These are phyloP conservation scores for Olivierus martensii DNA, from an alignment of 1,140 invertebrate species.

Conservation along the genomic window DNA sequence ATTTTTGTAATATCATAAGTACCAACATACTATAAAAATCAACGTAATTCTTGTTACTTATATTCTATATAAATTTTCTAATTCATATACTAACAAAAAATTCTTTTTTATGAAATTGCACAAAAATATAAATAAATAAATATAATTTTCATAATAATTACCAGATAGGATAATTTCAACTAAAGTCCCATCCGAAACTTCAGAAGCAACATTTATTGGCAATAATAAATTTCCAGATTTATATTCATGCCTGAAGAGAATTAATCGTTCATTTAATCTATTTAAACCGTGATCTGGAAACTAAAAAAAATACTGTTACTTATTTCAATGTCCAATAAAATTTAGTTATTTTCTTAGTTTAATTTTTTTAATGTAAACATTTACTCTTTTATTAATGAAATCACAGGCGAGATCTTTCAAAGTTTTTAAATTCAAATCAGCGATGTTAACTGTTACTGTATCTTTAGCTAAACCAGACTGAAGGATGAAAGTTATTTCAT, in stretches of 20 bases:
- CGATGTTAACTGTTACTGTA: constrained; percentile 61
- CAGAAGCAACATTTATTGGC: constrained; percentile 56
- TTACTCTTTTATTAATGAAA: constrained; percentile 84
- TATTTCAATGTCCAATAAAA: no score
- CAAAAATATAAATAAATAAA: not conserved
- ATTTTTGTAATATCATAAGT: no score
- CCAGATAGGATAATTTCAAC: constrained; percentile 90
- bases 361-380: constrained; percentile 11
- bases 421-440: constrained; percentile 66
- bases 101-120: not conserved
- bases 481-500: constrained; percentile 77
- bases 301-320: constrained; percentile 43
- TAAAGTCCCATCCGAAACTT: constrained; percentile 79
- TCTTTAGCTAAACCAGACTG: constrained; percentile 86
- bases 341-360: not conserved
- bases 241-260: constrained; percentile 92
- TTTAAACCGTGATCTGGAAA: constrained; percentile 87
- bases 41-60: not conserved
- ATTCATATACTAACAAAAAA: not conserved
- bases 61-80: not conserved
- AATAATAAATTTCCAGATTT: constrained; percentile 80
- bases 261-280: constrained; percentile 64
- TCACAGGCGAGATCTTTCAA: constrained; percentile 88
- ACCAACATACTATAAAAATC: not conserved
- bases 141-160: constrained; percentile 30